phyloP scores from a whole-genome alignment of 2,888 invertebrate species.

The Chymomyza amoena region DNA sequence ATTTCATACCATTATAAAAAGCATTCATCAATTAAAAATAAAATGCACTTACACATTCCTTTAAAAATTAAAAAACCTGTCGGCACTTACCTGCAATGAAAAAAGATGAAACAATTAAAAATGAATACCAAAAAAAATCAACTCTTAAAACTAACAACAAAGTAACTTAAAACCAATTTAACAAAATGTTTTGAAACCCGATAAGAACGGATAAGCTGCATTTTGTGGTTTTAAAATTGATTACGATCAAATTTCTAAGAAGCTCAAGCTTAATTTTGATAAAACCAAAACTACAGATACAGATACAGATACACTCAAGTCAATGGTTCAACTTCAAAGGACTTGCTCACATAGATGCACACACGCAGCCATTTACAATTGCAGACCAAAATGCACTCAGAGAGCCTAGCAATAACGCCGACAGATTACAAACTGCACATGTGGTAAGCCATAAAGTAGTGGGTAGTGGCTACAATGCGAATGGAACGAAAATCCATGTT shows the following conservation, averaged over 20 bases:
- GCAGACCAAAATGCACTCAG: slow-evolving; percentile 41
- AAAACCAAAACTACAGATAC: neutral
- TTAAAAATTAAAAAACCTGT: neutral
- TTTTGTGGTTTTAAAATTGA: neutral
- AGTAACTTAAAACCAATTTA: neutral
- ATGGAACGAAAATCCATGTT: slow-evolving; percentile 62
- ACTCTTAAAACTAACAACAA: neutral
- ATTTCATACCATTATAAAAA: no score
- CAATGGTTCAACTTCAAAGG: neutral
- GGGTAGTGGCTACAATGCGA: slow-evolving; percentile 47
- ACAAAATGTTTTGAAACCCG: neutral
- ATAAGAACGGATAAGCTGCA: neutral
- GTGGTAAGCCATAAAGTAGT: slow-evolving; percentile 68
- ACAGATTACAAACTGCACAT: slow-evolving; percentile 73
- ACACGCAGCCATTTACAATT: slow-evolving; percentile 42
- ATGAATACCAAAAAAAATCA: slow-evolving; percentile 25
- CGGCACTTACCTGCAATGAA: slow-evolving; percentile 45
- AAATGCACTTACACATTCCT: neutral
- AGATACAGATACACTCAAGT: neutral
- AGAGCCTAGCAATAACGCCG: slow-evolving; percentile 61
- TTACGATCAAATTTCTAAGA: neutral
- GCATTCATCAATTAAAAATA: neutral
- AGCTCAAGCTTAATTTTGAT: neutral
- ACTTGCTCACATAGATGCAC: slow-evolving; percentile 8
- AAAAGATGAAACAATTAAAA: slow-evolving; percentile 9